A percentile compares a stretch with the other conserved stretches of the same genome.
phyloP scores from a whole-genome alignment of 2,113 vertebrate genomes.

The Mustela lutreola region DNA sequence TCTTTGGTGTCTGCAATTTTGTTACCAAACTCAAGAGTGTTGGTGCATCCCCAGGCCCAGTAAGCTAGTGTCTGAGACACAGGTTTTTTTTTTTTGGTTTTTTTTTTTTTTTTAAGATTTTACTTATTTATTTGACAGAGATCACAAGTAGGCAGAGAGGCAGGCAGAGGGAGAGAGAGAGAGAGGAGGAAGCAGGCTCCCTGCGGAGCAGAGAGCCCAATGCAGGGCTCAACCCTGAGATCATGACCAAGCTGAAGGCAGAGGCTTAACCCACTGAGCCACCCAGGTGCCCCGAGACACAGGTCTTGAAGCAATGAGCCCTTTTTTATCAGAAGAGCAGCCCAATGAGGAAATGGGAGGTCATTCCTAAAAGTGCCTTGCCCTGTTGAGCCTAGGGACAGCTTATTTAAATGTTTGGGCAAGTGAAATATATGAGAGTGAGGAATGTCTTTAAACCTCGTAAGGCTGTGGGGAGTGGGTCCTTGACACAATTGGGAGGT shows the following conservation, averaged over 20 bases:
- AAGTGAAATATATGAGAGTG: neutral
- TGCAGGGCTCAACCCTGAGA: too few species aligned
- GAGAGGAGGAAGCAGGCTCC: too few species aligned
- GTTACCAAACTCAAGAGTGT: neutral
- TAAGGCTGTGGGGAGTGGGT: neutral
- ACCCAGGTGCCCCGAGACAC: neutral
- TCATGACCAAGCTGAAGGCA: too few species aligned
- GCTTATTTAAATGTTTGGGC: neutral
- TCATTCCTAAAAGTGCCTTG: neutral
- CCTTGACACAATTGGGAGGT: neutral
- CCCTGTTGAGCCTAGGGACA: neutral
- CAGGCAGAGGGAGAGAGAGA: too few species aligned
- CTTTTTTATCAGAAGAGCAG: neutral
- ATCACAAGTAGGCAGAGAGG: too few species aligned
- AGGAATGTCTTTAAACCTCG: neutral
- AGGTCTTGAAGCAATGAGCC: neutral
- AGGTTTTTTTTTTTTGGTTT: neutral
- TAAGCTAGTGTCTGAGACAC: neutral
- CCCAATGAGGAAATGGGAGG: neutral
- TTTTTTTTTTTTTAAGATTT: too few species aligned
- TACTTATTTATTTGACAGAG: too few species aligned
- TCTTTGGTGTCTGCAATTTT: neutral
- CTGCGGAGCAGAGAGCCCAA: too few species aligned
- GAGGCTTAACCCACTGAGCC: too few species aligned
- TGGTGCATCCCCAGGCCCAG: neutral